Conservation (phyloP, 2,113 vertebrate species). For the Gnathonemus longibarbis region DNA sequence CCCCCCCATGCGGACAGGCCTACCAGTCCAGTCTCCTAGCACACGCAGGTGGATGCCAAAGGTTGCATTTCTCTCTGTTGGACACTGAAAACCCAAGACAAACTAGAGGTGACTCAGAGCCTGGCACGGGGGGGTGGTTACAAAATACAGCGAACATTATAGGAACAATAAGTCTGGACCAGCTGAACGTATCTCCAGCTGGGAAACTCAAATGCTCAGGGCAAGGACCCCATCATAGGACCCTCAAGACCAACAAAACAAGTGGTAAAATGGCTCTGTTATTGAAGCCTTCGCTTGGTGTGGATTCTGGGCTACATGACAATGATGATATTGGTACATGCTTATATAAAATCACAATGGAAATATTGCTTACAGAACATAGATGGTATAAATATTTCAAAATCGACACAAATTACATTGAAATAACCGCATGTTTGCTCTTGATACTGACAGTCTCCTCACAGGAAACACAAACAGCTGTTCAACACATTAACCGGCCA, state of each 20-base stretch:
- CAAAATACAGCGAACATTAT: not conserved
- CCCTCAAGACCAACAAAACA: not conserved
- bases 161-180: not conserved
- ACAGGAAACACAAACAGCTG: not conserved
- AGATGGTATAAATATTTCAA: not conserved
- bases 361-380: not conserved
- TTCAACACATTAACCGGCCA: not conserved
- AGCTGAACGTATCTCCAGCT: not conserved
- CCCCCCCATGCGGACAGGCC: slow-evolving; percentile 33
- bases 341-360: not conserved
- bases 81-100: slow-evolving; percentile 71
- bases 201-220: not conserved
- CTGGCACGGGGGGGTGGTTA: not conserved
- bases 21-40: slow-evolving; percentile 98
- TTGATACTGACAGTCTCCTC: not conserved
- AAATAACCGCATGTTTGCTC: not conserved
- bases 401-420: not conserved
- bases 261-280: not conserved
- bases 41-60: slow-evolving; percentile 92
- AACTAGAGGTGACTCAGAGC: slow-evolving; percentile 37
- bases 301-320: not conserved
- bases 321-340: not conserved
- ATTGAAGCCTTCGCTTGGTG: not conserved
- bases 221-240: not conserved
- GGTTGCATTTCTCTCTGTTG: slow-evolving; percentile 79